Conservation (phyloP, 2,888 invertebrate genomes). For the Cephus nigrinus region DNA sequence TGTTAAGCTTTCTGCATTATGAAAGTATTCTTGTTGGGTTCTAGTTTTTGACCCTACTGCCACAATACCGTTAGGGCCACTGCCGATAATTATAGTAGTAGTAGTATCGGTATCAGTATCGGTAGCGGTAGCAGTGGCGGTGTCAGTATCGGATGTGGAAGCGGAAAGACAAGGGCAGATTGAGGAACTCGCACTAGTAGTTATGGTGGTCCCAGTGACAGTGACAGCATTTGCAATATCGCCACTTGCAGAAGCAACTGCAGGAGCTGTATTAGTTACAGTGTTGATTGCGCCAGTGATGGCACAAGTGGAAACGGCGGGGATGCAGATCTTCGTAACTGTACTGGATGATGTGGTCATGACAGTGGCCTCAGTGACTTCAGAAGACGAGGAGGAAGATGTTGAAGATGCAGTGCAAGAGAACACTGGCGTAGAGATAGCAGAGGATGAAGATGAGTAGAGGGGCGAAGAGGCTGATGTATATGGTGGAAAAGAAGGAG, state of each 20-base stretch:
- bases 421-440: too few relatives aligned
- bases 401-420: too few relatives aligned
- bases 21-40: too few relatives aligned
- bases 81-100: background rate
- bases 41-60: too few relatives aligned
- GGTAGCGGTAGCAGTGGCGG: background rate
- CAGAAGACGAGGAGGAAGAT: too few relatives aligned
- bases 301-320: background rate
- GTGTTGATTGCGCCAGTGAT: background rate
- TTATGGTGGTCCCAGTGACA: background rate
- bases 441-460: too few relatives aligned
- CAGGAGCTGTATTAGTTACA: background rate
- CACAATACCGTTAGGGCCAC: background rate
- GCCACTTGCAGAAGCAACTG: background rate
- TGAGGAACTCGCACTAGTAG: background rate
- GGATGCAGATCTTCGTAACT: background rate
- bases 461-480: too few relatives aligned
- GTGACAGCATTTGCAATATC: background rate
- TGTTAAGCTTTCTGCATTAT: background rate
- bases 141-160: background rate
- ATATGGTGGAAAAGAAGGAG: too few relatives aligned
- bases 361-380: background rate
- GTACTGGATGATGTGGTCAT: background rate
- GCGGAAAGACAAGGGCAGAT: background rate
- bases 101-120: background rate